These are phyloP conservation scores for Heliconius eleuchia DNA, from an alignment of 1,140 invertebrate genomes.

Conservation along the genomic window DNA sequence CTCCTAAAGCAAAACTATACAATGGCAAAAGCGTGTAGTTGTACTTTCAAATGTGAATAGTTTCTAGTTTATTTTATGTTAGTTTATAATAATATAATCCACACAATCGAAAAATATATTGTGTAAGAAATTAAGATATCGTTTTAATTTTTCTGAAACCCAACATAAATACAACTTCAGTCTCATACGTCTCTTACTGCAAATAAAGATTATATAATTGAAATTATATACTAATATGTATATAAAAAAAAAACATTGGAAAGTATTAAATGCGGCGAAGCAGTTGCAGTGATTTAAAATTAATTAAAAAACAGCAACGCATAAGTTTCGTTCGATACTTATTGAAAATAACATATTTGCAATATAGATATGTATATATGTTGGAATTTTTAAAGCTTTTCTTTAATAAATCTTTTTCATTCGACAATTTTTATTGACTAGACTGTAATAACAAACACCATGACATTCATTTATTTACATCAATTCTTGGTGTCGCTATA, in stretches of 20 bases:
- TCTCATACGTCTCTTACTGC: conserved; percentile 50
- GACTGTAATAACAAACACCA: conserved; percentile 29
- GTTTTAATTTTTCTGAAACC: neutral
- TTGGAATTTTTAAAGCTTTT: neutral
- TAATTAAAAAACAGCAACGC: conserved; percentile 44
- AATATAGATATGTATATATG: neutral
- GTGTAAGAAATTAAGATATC: neutral
- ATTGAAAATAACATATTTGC: neutral
- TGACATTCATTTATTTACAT: conserved; percentile 27
- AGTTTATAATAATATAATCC: neutral
- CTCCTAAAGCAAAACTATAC: conserved; percentile 59
- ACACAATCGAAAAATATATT: neutral
- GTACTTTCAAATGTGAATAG: conserved; percentile 32
- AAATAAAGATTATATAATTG: neutral
- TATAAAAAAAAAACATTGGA: neutral
- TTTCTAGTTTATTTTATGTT: neutral
- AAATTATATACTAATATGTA: conserved; percentile 1
- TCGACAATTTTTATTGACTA: conserved; percentile 34
- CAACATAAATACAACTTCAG: conserved; percentile 60
- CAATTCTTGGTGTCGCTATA: conserved; percentile 3
- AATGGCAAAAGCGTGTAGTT: conserved; percentile 56
- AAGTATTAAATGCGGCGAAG: conserved; percentile 13
- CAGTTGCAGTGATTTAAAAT: conserved; percentile 38
- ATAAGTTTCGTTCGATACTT: conserved; percentile 13
- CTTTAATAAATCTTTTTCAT: neutral